Conservation (phyloP, 2,888 invertebrate species). For the Celastrina argiolus region DNA sequence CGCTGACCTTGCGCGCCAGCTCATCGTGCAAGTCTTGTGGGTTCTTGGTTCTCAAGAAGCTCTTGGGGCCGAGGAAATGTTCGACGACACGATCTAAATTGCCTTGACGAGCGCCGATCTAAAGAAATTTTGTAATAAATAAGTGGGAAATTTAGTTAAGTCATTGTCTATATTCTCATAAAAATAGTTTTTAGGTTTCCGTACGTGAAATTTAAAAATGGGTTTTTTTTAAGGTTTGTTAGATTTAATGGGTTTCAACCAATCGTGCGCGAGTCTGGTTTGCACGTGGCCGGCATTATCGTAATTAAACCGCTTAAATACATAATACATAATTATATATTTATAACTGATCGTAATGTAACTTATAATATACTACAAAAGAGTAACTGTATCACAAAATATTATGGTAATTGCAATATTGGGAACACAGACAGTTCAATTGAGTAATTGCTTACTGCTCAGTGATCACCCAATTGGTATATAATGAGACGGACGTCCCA, state of each 20-base stretch:
- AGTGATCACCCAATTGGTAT: neutral
- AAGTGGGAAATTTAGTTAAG: too few relatives aligned
- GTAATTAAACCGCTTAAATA: too few relatives aligned
- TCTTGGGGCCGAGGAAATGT: slow-evolving; percentile 85
- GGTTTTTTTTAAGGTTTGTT: too few relatives aligned
- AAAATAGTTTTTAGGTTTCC: too few relatives aligned
- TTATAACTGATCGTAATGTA: too few relatives aligned
- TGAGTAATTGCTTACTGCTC: neutral
- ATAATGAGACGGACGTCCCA: slow-evolving; percentile 9
- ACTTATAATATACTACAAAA: too few relatives aligned
- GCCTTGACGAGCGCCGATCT: slow-evolving; percentile 85
- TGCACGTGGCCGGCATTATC: too few relatives aligned
- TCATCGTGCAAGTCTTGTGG: slow-evolving; percentile 57
- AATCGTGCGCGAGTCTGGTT: too few relatives aligned
- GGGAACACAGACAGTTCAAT: neutral
- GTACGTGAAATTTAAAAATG: too few relatives aligned
- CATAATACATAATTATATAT: too few relatives aligned
- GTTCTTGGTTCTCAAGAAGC: slow-evolving; percentile 72
- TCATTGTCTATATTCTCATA: too few relatives aligned
- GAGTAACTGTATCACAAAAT: neutral
- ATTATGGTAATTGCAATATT: neutral
- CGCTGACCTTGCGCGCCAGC: slow-evolving; percentile 44
- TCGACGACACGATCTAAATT: slow-evolving; percentile 87
- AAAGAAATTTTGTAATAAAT: neutral
- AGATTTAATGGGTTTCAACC: too few relatives aligned